These are phyloP conservation scores for Tetramorium alpestre DNA, from an alignment of 1,140 invertebrate species.

Conservation along the genomic window DNA sequence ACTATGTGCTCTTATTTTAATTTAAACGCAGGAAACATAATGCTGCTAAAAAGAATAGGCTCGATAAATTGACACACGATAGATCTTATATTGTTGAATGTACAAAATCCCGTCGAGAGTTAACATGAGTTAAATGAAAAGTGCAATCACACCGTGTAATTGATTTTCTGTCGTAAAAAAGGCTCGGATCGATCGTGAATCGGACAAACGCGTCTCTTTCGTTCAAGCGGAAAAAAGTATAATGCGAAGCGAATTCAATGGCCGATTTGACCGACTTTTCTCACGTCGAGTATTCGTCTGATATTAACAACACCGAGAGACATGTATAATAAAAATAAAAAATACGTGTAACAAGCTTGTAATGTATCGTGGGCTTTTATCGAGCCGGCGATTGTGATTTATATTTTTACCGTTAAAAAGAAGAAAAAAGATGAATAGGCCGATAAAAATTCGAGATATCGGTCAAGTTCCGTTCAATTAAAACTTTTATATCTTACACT, in stretches of 20 bases:
- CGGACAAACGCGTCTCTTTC: background rate
- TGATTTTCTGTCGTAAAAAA: slow-evolving; percentile 20
- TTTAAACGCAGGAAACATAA: background rate
- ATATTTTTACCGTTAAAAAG: background rate
- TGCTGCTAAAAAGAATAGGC: background rate
- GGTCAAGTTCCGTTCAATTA: too few relatives aligned
- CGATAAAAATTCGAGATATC: background rate
- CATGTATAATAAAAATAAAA: background rate
- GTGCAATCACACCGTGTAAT: background rate
- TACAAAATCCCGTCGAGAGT: background rate
- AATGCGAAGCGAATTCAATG: background rate
- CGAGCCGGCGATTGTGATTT: too few relatives aligned
- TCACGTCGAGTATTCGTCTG: background rate
- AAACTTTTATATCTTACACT: background rate
- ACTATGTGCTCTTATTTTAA: background rate
- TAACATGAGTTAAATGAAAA: slow-evolving; percentile 12
- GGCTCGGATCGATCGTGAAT: background rate
- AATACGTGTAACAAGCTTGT: background rate
- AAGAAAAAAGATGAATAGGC: background rate
- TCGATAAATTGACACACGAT: background rate
- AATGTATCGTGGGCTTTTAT: too few relatives aligned
- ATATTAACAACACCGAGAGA: background rate
- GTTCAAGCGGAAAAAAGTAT: background rate
- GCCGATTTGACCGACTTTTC: background rate
- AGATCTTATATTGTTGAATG: background rate